A percentile compares a stretch with the other conserved stretches of the same genome.
These are phyloP conservation scores for Rhipidura dahli DNA, from an alignment of 2,113 vertebrate species.

Conservation along the genomic window DNA sequence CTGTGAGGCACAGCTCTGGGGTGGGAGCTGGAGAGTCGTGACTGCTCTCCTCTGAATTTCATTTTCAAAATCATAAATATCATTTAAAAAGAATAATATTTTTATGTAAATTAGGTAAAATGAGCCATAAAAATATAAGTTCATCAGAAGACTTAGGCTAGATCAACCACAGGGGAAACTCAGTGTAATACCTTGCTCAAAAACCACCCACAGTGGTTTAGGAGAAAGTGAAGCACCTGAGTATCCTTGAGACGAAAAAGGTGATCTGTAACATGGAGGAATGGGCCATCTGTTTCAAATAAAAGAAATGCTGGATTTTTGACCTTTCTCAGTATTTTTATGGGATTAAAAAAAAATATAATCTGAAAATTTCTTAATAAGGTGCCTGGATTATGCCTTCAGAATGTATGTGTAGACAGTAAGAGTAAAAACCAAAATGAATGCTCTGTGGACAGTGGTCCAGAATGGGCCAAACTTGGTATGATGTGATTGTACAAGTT, in stretches of 20 bases:
- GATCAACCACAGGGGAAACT: background rate
- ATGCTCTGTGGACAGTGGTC: background rate
- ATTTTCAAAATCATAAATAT: background rate
- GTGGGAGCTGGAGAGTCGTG: background rate
- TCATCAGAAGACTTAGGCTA: background rate
- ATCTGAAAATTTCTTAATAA: background rate
- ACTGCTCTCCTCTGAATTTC: background rate
- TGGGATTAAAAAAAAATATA: background rate
- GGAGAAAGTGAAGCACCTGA: background rate
- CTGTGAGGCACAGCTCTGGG: background rate
- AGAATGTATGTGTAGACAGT: background rate
- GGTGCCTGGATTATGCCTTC: background rate
- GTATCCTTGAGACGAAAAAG: background rate
- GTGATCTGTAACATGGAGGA: background rate
- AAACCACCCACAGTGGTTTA: fast-evolving
- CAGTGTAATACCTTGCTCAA: background rate
- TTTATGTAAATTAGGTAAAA: background rate
- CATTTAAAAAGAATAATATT: background rate
- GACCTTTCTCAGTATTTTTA: background rate
- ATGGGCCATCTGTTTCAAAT: background rate
- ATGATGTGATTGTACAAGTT: background rate
- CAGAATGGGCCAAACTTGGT: background rate
- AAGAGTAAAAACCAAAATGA: background rate
- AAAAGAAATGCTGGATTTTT: background rate
- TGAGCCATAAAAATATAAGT: background rate